Base-by-base conservation (phyloP, 2,888 invertebrate species). In the Apamea epomidion region DNA sequence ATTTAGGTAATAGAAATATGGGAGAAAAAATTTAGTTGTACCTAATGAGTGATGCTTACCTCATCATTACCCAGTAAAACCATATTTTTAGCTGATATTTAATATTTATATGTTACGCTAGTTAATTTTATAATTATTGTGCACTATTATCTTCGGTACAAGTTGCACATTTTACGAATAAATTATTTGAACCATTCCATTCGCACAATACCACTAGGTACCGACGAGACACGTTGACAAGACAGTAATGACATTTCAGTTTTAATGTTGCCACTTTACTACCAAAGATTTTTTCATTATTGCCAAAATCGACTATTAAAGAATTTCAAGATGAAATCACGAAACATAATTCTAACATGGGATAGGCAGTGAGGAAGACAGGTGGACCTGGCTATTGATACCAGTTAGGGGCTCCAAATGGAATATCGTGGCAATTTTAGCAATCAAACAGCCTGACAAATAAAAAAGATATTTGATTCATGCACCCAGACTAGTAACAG, bases 1-100 rank as follows among this genome's bases (percentile, higher is more conserved):
- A 82, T 76, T 58, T 60, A 82, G 82, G 76, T 54, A 25, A 71
- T 14, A 64, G 51, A 72, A 86, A 71, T 75, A 83, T 54, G 67
- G 71, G 37, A 65, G 21, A 69, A 68, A 32, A 68, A 51, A 54
- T 10, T 14, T 48, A 54, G 29, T 21, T 48, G 12, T 54, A 42
- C 21, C 0, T 54, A 65, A 6, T 21, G 48, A 75, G 32, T 65
- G 16, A 65, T 32, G 76, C 84, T 83, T 97, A 98, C 98, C 96
- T 97, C 96, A 88, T 98, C 98, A 94, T 98, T 98, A 91, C 97
- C 97, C 91, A 98, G 94, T 90, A 98, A 96, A 92, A 98, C 98
- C 98, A 98, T 98, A 92, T 90, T 96, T 92, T 79, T 80, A 86
- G 78, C 54, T 87, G 80, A 75, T 89, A 29, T 81, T 69, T 71